Conservation (phyloP, 1,140 invertebrate species). For the Teleogryllus occipitalis region DNA sequence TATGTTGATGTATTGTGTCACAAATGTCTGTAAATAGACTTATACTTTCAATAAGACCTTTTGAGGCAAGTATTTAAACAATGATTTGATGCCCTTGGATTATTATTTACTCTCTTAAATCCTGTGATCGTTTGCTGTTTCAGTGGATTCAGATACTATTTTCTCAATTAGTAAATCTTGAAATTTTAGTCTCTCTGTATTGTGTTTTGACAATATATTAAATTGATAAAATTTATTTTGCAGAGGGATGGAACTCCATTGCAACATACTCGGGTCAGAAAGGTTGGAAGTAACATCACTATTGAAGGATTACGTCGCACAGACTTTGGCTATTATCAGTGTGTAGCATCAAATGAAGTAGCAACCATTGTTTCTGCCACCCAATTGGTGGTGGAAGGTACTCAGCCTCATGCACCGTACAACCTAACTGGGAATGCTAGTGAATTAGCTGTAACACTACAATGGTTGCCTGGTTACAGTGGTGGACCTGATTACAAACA, state of each 20-base stretch:
- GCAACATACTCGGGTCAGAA: slow-evolving; percentile 67
- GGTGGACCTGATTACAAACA: slow-evolving; percentile 90
- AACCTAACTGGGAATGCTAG: slow-evolving; percentile 82
- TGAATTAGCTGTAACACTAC: slow-evolving; percentile 79
- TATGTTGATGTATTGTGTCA: too few relatives aligned
- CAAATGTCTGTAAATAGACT: too few relatives aligned
- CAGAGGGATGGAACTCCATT: slow-evolving; percentile 68
- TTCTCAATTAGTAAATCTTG: too few relatives aligned
- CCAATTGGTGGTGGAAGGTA: slow-evolving; percentile 88
- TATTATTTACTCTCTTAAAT: too few relatives aligned
- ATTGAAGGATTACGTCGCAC: slow-evolving; percentile 76
- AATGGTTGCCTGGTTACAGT: slow-evolving; percentile 90
- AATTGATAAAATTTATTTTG: slow-evolving; percentile 10
- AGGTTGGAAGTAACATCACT: slow-evolving; percentile 80
- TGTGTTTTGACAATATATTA: too few relatives aligned
- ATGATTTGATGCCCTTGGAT: too few relatives aligned
- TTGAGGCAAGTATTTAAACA: too few relatives aligned
- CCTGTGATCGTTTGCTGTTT: too few relatives aligned
- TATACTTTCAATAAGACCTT: too few relatives aligned
- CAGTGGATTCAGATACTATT: too few relatives aligned
- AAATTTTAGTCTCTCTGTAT: too few relatives aligned
- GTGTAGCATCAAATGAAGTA: slow-evolving; percentile 88
- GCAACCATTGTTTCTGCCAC: slow-evolving; percentile 84
- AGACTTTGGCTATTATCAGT: slow-evolving; percentile 93
- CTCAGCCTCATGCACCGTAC: slow-evolving; percentile 91